Base-by-base conservation (phyloP, 2,113 vertebrate species). In the Hiodon alosoides region DNA sequence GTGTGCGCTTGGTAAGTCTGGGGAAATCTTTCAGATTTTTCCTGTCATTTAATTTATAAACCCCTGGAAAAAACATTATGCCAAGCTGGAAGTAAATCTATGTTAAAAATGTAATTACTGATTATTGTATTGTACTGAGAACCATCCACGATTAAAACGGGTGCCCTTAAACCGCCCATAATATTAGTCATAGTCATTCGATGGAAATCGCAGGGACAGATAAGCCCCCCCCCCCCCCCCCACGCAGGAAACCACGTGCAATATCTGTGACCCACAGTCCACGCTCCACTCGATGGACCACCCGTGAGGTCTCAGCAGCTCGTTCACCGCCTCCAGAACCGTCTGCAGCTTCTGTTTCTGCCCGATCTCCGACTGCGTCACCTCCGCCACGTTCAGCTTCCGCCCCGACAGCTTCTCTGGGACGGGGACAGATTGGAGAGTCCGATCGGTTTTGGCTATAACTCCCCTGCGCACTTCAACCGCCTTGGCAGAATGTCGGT, bases 281-380 rank as follows among this genome's bases (percentile, higher is more conserved):
- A 98, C 91, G 0, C 84, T 95, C 97, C 97, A 98, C 72, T 93
- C 93, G 58, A 93, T 89, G 0, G 86, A 86, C 95, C 95, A 95
- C 81, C 95, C 93, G 0, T 95, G 95, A 59, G 95, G 94, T 62
- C 93, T 89, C 52, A 99, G 92, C 62, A 94, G 76, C 7, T 94
- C 92, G 0, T 94, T 95, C 48, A 98, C 94, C 0, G 94, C 90
- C 73, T 98, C 96, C 84, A 98, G 83, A 6, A 98, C 95, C 0
- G 94, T 98, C 86, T 95, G 96, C 69, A 99, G 84, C 87, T 99
- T 99, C 83, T 97, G 97, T 55, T 96, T 98, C 88, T 99, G 97
- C 14, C 93, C 96, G 2, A 96, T 93, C 83, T 98, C 96, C 0
- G 97, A 99, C 72, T 98, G 97, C 0, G 97, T 98, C 85, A 98